A percentile compares a stretch with the other conserved stretches of the same genome.
Conservation (phyloP, 1,140 invertebrate genomes). For the Harpegnathos saltator region DNA sequence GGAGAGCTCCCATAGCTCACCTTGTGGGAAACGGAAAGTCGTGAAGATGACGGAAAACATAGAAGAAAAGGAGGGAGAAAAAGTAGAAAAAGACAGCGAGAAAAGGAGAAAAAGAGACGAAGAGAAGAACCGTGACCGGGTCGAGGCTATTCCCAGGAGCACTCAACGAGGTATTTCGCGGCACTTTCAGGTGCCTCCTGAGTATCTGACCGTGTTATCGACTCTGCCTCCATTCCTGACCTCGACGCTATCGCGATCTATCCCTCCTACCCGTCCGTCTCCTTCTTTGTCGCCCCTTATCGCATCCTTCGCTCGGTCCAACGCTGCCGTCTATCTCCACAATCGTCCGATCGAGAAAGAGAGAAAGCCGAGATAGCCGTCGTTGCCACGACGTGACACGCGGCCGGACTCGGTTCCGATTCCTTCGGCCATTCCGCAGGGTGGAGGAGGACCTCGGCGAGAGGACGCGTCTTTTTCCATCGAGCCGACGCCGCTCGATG, state of each 20-base stretch:
- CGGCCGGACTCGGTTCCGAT: background rate
- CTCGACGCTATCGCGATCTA: conserved; percentile 27
- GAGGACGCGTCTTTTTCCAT: background rate
- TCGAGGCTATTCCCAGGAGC: conserved; percentile 32
- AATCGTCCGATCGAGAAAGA: conserved; percentile 34
- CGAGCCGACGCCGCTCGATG: background rate
- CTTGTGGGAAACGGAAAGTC: conserved; percentile 53
- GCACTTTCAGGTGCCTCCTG: conserved; percentile 28
- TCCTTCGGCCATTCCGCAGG: background rate
- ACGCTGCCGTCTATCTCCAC: conserved; percentile 2
- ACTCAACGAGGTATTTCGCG: conserved; percentile 22
- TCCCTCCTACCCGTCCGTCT: background rate
- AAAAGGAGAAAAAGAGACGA: background rate
- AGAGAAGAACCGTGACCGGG: background rate
- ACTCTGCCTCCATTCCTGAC: conserved; percentile 22
- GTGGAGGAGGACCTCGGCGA: background rate
- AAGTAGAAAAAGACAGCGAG: no score
- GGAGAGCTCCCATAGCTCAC: background rate
- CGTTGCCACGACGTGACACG: background rate
- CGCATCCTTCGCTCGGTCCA: background rate
- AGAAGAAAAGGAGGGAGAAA: background rate
- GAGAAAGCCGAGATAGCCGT: background rate
- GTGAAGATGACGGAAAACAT: background rate
- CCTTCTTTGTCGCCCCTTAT: no score
- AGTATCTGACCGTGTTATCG: conserved; percentile 32